Base-by-base conservation (phyloP, 2,113 vertebrate species). In the Siniperca knerii region DNA sequence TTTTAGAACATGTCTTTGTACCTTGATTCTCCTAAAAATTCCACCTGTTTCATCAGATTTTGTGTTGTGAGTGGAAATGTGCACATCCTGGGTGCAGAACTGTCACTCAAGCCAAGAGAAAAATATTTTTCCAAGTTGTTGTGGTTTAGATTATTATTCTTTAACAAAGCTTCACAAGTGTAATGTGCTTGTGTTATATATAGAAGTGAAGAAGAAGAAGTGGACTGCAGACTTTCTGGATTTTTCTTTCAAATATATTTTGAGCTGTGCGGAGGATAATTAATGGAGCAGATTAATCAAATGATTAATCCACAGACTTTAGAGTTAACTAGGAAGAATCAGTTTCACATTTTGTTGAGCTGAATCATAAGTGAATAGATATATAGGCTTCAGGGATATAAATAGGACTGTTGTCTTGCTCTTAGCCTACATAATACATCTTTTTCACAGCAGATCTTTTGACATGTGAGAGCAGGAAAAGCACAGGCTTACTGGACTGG, bases 221-320 rank as follows among this genome's bases (percentile, higher is more conserved):
- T 29, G 62, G 15, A 75, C 42, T 1, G 21, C 37, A 46, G 65
- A 75, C 20, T 21, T 11, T 86, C 33, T 48, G 67, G 48, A 67
- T 55, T n/a, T 62, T 18, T 62, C n/a, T 15, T 42, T 29, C 42
- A 40, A 29, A 16, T 85, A 71, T 82, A 77, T 83, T 87, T 77
- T 68, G 37, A 79, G 61, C 73, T 13, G 35, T 66, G 80, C 23
- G 42, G 21, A 29, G 23, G 33, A 57, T 87, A 66, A 84, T 77
- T 67, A 77, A 92, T 79, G 77, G 8, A 55, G 35, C 0, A 2
- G 16, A 83, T 93, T 87, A 83, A 83, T 90, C 54, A 83, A 67
- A 81, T 64, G 15, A 79, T 68, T 72, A 69, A 79, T 67, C 66
- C 55, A 9, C 33, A 37, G 54, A 42, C 40, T 86, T 79, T 85